Base-by-base conservation (phyloP, 2,797 vertebrate genomes). In the Falco novaeseelandiae region DNA sequence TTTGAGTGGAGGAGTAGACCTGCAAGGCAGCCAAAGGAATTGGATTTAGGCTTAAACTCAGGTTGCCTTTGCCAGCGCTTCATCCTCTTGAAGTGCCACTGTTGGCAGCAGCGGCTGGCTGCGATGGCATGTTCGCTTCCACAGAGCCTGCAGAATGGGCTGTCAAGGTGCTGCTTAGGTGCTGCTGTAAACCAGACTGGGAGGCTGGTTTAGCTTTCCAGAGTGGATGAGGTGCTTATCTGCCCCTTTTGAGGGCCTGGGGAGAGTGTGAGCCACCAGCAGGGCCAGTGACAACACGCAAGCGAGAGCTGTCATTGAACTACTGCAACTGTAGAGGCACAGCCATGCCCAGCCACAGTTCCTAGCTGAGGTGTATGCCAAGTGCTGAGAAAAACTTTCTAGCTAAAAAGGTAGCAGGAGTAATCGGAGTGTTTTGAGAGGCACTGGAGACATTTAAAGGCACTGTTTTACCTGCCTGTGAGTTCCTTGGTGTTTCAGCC, bases 191-290 rank as follows among this genome's bases (percentile, higher is more conserved):
- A 29, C n/a, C 36, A 29, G 4, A 12, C 21, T 22, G 19, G 32
- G 27, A 63, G 36, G 18, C 36, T 59, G n/a, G 4, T 42, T 54
- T 54, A 76, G 30, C 15, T 5, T 48, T 36, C 16, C 1, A 0
- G 42, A 38, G 62, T 38, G 27, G 32, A 12, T 8, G 14, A 12
- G 36, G 7, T 27, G 49, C 42, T 67, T 10, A 3, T 25, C 36
- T 65, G n/a, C 21, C 58, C 6, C 4, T 58, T 40, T 32, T 0
- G 0, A 63, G 55, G 13, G 5, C 36, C 12, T 12, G 0, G 0
- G 1, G 2, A 57, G 21, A 29, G 12, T 51, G 11, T 51, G 14
- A 81, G 21, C 38, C 44, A 40, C n/a, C 21, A 32, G 36, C 40
- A n/a, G 7, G 19, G 19, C 27, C 36, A 11, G 42, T 26, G 34